Evolutionary conservation across 1,140 invertebrate species (phyloP).

Genomic region (Diploscapter pachys): DNA sequence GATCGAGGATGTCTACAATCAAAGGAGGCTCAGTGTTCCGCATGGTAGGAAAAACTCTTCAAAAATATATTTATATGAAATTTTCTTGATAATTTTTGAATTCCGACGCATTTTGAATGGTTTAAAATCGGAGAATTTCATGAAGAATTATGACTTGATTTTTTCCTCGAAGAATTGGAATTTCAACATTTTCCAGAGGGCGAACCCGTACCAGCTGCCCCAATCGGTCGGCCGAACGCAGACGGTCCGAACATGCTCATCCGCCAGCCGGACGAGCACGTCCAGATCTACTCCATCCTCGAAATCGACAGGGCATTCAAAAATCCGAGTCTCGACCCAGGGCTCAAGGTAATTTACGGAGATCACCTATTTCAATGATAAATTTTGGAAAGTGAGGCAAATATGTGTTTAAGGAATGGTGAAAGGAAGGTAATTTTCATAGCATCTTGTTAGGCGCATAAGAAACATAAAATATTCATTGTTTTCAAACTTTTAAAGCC

Average conservation of each 20-base stretch:
- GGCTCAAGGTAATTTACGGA: slow-evolving; percentile 40
- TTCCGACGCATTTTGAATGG: not conserved
- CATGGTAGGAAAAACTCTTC: not conserved
- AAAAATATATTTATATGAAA: not conserved
- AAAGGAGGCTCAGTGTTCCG: slow-evolving; percentile 6
- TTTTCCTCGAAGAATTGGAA: slow-evolving; percentile 1
- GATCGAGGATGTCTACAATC: slow-evolving; percentile 50
- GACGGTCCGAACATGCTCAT: slow-evolving; percentile 46
- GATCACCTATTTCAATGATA: slow-evolving; percentile 1
- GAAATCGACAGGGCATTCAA: slow-evolving; percentile 56
- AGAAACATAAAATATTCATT: too few species aligned
- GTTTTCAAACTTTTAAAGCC: too few species aligned
- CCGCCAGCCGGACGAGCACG: slow-evolving; percentile 45
- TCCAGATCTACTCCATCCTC: slow-evolving; percentile 39
- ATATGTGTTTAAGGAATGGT: too few species aligned
- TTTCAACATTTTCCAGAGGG: slow-evolving; percentile 6
- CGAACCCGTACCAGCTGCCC: slow-evolving; percentile 35
- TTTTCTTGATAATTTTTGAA: not conserved
- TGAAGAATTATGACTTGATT: not conserved
- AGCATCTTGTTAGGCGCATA: too few species aligned
- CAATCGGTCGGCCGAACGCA: slow-evolving; percentile 38
- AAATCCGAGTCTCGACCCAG: slow-evolving; percentile 42
- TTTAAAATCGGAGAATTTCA: too few species aligned
- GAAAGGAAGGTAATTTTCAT: too few species aligned
- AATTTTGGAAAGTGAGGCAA: not conserved